phyloP scores from a whole-genome alignment of 2,888 invertebrate genomes.

The Peribatodes rhomboidaria region DNA sequence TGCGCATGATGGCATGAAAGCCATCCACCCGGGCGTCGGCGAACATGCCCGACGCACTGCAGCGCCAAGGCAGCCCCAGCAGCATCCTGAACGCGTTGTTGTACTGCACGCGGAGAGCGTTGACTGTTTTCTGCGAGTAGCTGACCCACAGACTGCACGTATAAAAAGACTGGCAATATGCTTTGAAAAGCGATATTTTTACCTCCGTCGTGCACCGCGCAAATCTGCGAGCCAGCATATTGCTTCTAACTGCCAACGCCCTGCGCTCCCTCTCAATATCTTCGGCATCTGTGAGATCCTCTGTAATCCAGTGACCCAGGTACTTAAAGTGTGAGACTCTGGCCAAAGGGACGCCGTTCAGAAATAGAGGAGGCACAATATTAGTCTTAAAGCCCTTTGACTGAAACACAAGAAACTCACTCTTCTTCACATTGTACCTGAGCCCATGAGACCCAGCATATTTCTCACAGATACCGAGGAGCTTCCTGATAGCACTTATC shows the following conservation, averaged over 20 bases:
- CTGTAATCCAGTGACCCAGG: neutral
- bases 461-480: neutral
- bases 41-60: neutral
- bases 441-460: neutral
- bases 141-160: neutral
- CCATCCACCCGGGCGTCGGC: neutral
- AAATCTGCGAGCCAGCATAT: neutral
- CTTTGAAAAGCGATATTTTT: neutral
- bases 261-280: neutral
- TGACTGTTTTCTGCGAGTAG: neutral
- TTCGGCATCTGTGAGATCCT: neutral
- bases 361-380: no score
- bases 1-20: slow-evolving; percentile 2
- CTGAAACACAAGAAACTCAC: neutral
- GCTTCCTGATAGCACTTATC: neutral
- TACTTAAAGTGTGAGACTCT: neutral
- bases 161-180: neutral
- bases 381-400: neutral
- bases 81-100: neutral
- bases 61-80: neutral
- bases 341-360: no score
- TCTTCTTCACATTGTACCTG: neutral
- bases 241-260: neutral
- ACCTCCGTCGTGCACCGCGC: neutral
- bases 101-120: neutral